Evolutionary conservation across 2,888 invertebrate genomes (phyloP), one percentile per base, ranked within the genome.

Genomic region (Drosophila colorata): DNA sequence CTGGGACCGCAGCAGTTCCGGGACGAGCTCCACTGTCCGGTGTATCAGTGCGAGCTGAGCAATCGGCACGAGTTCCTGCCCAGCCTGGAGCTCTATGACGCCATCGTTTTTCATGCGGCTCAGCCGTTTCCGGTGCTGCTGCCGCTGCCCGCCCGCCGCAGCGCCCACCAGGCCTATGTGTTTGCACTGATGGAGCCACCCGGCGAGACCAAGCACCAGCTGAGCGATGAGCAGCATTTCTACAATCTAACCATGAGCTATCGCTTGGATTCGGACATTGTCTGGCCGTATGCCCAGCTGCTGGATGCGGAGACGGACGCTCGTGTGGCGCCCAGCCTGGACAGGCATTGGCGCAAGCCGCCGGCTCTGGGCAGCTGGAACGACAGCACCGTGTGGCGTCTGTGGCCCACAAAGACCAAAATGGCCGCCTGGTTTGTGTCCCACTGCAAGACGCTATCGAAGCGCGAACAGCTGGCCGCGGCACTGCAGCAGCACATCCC

Each of bases 231-330:
- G 43, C 78, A 88, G 7, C 74, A 90, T 33, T 94, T 94, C 61
- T 95, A 93, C 74, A 94, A 94, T 78, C 87, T 93, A 67, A 94
- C 94, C 1, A 94, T 94, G 93, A 94, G 93, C 0, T 94, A 94
- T 81, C 92, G 94, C 64, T 72, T 93, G 63, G 93, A 93, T 73
- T 94, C 94, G 59, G 94, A 94, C 74, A 83, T 94, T 14, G 40
- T 90, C 0, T 93, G 93, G 93, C 80, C 93, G 1, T 94, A 94
- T 67, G 90, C 85, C 4, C 69, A 77, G 8, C 60, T 93, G 8
- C 38, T 78, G 31, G 92, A 93, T 23, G 70, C 59, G 0, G 55
- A 78, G 37, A 85, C 74, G 2, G 90, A 79, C 0, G 60, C 71
- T 3, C 74, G 78, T 2, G 80, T 92, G 2, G 90, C 92, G 14